Evolutionary conservation across 2,113 vertebrate genomes (phyloP).

Genomic region (Ictidomys tridecemlineatus): DNA sequence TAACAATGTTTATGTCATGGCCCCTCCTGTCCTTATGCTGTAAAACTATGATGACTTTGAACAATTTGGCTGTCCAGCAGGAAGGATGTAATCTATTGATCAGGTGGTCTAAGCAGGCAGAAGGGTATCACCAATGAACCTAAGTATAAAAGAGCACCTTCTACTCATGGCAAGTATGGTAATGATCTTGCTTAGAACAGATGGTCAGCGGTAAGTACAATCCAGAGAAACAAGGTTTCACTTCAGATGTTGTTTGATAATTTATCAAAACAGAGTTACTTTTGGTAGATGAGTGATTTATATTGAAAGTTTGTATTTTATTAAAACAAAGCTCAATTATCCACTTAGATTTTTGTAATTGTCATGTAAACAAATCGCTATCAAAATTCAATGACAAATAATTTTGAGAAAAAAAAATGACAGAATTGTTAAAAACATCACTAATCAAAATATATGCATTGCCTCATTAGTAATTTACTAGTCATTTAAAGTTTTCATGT

Average conservation of each 20-base stretch:
- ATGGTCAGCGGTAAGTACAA: background rate
- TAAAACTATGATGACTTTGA: background rate
- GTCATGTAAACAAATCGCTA: background rate
- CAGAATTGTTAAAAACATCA: background rate
- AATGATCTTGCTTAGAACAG: background rate
- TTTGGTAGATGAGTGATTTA: background rate
- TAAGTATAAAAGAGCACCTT: background rate
- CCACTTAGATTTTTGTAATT: background rate
- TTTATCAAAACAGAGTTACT: background rate
- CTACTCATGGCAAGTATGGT: background rate
- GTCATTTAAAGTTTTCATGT: background rate
- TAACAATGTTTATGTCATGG: background rate
- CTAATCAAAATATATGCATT: background rate
- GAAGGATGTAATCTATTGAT: background rate
- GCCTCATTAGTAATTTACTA: background rate
- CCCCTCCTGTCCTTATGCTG: background rate
- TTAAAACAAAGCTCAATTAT: background rate
- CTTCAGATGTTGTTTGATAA: background rate
- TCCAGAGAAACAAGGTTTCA: background rate
- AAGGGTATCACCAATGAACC: background rate
- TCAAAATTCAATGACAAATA: background rate
- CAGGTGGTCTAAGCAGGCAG: background rate
- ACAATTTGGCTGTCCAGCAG: background rate
- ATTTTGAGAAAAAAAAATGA: background rate
- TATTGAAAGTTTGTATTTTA: background rate